Percentiles rank a stretch among this genome's conserved stretches.
These are phyloP conservation scores for Tridacna gigas DNA, from an alignment of 2,888 invertebrate species.

Conservation along the genomic window DNA sequence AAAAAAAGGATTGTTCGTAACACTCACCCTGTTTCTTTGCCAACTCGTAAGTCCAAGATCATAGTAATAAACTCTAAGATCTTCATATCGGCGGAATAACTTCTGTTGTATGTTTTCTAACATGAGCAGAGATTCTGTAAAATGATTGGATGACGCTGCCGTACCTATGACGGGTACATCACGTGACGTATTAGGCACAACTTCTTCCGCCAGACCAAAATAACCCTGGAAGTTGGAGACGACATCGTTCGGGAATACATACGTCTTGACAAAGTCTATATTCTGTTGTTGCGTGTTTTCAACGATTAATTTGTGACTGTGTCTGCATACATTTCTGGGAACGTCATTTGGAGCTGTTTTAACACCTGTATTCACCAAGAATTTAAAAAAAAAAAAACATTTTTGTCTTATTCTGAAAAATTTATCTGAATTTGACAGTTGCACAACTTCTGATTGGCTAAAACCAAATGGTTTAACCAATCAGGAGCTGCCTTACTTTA, in stretches of 20 bases:
- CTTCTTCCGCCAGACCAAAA: neutral
- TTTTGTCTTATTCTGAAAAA: too few relatives aligned
- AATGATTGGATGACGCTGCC: constrained; percentile 21
- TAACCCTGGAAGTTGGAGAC: neutral
- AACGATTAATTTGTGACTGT: neutral
- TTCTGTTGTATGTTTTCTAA: neutral
- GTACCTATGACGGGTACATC: constrained; percentile 22
- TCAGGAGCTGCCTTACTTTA: too few relatives aligned
- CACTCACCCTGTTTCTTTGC: constrained; percentile 4
- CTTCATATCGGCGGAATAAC: neutral
- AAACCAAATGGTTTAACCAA: too few relatives aligned
- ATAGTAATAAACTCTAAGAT: constrained; percentile 14
- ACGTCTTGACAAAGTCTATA: neutral
- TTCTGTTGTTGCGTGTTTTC: constrained; percentile 8
- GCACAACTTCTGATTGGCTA: too few relatives aligned
- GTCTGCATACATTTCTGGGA: neutral
- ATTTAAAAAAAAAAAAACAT: too few relatives aligned
- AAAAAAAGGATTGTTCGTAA: neutral
- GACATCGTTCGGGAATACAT: neutral
- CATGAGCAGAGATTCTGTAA: constrained; percentile 15
- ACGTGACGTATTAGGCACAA: constrained; percentile 4
- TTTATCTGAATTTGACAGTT: too few relatives aligned
- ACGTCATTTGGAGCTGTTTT: too few relatives aligned
- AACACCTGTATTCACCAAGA: too few relatives aligned
- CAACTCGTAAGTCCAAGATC: constrained; percentile 6